These are phyloP conservation scores for Drosophila rhopaloa DNA, from an alignment of 1,140 invertebrate genomes.

Conservation along the genomic window DNA sequence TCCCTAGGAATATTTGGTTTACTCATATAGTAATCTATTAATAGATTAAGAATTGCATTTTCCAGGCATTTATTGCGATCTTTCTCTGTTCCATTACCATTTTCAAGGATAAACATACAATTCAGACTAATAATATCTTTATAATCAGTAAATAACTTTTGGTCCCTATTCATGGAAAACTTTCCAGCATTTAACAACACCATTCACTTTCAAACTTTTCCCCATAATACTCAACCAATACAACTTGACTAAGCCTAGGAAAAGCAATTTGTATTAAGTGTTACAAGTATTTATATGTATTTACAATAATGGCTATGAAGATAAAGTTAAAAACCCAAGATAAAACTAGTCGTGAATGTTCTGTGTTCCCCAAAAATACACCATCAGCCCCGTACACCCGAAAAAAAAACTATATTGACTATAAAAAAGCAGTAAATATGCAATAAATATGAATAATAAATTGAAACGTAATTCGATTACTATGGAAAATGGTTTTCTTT, in stretches of 20 bases:
- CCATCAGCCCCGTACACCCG: constrained; percentile 24
- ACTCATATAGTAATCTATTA: constrained; percentile 15
- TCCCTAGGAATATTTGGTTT: constrained; percentile 6
- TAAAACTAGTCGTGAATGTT: constrained; percentile 57
- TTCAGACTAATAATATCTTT: not conserved
- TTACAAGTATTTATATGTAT: constrained; percentile 54
- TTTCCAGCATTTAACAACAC: not conserved
- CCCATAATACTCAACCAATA: constrained; percentile 20
- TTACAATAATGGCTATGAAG: constrained; percentile 43
- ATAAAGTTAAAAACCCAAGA: constrained; percentile 29
- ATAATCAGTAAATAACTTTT: not conserved
- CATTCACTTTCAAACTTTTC: not conserved
- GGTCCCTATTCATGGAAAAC: not conserved
- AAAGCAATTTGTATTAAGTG: constrained; percentile 51
- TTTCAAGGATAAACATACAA: not conserved
- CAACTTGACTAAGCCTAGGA: constrained; percentile 41
- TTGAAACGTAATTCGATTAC: constrained; percentile 61
- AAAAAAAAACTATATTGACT: constrained; percentile 43
- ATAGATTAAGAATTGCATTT: constrained; percentile 13
- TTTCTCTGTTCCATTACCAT: not conserved
- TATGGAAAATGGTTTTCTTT: constrained; percentile 36
- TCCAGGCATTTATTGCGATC: not conserved
- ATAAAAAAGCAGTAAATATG: constrained; percentile 52
- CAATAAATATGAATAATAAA: constrained; percentile 65
- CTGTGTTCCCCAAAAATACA: constrained; percentile 50